Base-by-base conservation (phyloP, 2,113 vertebrate genomes). In the Chaenocephalus aceratus region DNA sequence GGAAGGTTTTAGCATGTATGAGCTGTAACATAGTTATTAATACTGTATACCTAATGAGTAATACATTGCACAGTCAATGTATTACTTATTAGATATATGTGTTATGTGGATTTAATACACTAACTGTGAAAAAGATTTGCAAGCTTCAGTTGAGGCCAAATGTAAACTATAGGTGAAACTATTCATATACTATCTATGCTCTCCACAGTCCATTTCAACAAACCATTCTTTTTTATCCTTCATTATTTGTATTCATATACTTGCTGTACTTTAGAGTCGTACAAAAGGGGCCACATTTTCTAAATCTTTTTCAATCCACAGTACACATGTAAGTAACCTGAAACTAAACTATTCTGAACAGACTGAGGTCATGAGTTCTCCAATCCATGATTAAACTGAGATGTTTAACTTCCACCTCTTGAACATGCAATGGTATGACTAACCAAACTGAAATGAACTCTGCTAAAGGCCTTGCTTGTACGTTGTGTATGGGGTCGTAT, bases 391-490 rank as follows among this genome's bases (percentile, higher is more conserved):
- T 41, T n/a, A 12, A 14, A 52, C 45, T 52, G 45, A 69, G 52
- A 66, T 13, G 26, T 58, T 69, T 53, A 14, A 48, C 58, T 75
- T 49, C 11, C 36, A 10, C 41, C 18, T 16, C 21, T 11, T 23
- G 2, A 48, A 78, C 71, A 72, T 56, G 41, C 30, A 49, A 67
- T 61, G 26, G 67, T 11, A 49, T 49, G 52, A 59, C 48, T 3
- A 18, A 64, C 41, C 62, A 21, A 70, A 46, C 30, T 68, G 18
- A 75, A 59, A 53, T 61, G 10, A 76, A 71, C 34, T 68, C 48
- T 30, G 3, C 2, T 6, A 8, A 48, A 18, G 61, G 36, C 2
- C 1, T 23, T 44, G 13, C 9, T 71, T 70, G 34, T 70, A 18
- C 60, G 16, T 62, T 67, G 21, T 62, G 58, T 45, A 52, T 52